Percentiles rank a stretch among this genome's conserved stretches.
Evolutionary conservation across 2,797 vertebrate species (phyloP).

Genomic region (Chelon labrosus): DNA sequence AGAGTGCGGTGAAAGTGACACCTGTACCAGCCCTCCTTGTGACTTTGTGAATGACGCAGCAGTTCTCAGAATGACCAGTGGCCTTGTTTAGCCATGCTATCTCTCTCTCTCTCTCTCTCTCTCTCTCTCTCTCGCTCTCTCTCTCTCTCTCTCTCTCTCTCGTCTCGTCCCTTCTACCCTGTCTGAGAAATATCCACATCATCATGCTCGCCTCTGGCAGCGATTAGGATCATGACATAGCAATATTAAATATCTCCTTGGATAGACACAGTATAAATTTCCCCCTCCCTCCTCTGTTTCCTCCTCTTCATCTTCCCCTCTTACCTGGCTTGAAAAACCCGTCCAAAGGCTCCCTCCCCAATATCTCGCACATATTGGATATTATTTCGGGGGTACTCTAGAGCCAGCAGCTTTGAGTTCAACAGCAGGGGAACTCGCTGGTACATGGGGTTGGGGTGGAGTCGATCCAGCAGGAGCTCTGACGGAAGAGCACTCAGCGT

Average conservation of each 20-base stretch:
- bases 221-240: conserved; percentile 1
- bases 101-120: neutral
- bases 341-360: conserved; percentile 97
- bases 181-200: conserved; percentile 13
- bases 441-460: conserved; percentile 99
- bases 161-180: neutral
- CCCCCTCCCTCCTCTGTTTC: neutral
- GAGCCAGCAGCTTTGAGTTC: conserved; percentile 93
- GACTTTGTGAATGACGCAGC: conserved; percentile 69
- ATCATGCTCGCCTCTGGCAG: conserved; percentile 6
- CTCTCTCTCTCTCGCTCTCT: neutral
- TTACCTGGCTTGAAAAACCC: conserved; percentile 98
- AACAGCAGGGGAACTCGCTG: conserved; percentile 96
- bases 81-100: conserved; percentile 21
- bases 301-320: neutral
- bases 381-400: conserved; percentile 98
- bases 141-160: neutral
- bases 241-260: conserved; percentile 12
- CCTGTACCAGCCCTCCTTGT: conserved; percentile 44
- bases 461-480: conserved; percentile 93
- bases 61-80: conserved; percentile 41
- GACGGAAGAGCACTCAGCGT: conserved; percentile 93
- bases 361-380: conserved; percentile 98
- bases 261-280: neutral
- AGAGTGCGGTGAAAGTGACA: conserved; percentile 45